A percentile compares a stretch with the other conserved stretches of the same genome.
Evolutionary conservation across 1,140 invertebrate species (phyloP).

Genomic region (Octopus sinensis): DNA sequence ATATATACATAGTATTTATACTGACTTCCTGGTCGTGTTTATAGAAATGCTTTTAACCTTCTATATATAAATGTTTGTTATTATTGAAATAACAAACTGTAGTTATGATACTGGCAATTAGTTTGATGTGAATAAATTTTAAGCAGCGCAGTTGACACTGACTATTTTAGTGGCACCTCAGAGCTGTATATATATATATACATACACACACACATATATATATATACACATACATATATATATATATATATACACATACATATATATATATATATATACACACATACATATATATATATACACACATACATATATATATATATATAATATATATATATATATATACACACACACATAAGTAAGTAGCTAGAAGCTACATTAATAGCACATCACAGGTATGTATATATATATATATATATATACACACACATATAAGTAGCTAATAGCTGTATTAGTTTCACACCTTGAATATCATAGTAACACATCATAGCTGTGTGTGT

Average conservation of each 20-base stretch:
- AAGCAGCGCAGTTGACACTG: too few species aligned
- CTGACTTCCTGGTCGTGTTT: too few species aligned
- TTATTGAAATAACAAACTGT: too few species aligned
- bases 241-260: neutral
- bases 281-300: neutral
- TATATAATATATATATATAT: neutral
- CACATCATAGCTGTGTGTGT: neutral
- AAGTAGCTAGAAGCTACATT: neutral
- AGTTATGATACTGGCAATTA: too few species aligned
- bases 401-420: neutral
- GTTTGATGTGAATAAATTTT: too few species aligned
- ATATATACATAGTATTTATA: too few species aligned
- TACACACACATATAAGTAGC: neutral
- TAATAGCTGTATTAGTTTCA: neutral
- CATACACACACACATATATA: neutral
- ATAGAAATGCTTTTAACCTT: too few species aligned
- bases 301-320: neutral
- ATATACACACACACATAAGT: neutral
- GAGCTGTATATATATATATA: neutral
- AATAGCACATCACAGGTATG: neutral
- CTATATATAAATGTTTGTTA: too few species aligned
- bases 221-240: neutral
- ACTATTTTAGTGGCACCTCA: too few species aligned
- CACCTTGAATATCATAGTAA: neutral
- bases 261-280: slow-evolving; percentile 2